These are phyloP conservation scores for Lepidonotus clava DNA, from an alignment of 2,888 invertebrate genomes.

Conservation along the genomic window DNA sequence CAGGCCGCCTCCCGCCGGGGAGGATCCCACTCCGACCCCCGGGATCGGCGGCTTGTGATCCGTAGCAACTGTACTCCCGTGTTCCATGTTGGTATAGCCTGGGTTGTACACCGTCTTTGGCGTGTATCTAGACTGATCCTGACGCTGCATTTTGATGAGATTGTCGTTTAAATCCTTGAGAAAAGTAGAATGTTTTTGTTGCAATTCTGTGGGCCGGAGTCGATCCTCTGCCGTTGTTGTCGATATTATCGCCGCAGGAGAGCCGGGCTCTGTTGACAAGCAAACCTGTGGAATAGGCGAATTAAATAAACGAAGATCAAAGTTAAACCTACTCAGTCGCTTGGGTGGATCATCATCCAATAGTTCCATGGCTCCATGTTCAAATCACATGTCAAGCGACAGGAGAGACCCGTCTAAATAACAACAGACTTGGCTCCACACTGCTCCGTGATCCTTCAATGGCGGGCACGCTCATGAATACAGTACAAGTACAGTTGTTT, in stretches of 20 bases:
- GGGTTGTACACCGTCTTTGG: conserved; percentile 39
- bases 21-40: background rate
- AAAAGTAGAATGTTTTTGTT: background rate
- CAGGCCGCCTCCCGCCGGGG: background rate
- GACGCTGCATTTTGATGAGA: conserved; percentile 11
- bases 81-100: conserved; percentile 36
- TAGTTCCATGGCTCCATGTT: conserved; percentile 50
- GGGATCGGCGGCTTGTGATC: conserved; percentile 49
- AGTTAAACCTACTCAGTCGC: conserved; percentile 40
- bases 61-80: background rate
- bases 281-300: conserved; percentile 20
- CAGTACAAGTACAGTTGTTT: background rate
- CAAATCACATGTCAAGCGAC: conserved; percentile 32
- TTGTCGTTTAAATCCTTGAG: conserved; percentile 32
- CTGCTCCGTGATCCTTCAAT: background rate
- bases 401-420: conserved; percentile 19
- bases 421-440: background rate
- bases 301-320: conserved; percentile 25
- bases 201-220: background rate
- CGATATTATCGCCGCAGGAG: background rate
- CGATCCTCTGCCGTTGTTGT: background rate
- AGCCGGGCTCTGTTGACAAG: background rate
- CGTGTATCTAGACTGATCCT: conserved; percentile 14
- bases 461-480: background rate
- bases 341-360: conserved; percentile 23